Evolutionary conservation across 2,797 vertebrate genomes (phyloP).

Genomic region (Smutsia temminckii): DNA sequence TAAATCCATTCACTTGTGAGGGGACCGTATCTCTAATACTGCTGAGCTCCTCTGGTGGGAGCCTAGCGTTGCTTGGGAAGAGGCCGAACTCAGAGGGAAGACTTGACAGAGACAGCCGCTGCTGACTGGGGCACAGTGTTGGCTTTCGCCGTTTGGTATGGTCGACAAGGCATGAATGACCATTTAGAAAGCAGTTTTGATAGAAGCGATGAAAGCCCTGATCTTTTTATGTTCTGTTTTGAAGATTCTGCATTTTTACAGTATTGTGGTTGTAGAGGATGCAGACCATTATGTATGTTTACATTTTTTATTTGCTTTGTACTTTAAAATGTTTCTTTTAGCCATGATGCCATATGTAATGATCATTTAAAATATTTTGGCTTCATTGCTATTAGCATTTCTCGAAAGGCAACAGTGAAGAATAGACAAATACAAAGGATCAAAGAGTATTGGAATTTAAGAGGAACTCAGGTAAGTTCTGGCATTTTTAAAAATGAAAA

Average conservation of each 20-base stretch:
- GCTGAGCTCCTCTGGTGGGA: background rate
- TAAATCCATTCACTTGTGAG: background rate
- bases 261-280: background rate
- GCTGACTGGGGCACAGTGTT: background rate
- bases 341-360: background rate
- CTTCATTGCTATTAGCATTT: background rate
- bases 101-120: background rate
- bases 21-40: background rate
- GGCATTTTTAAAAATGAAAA: background rate
- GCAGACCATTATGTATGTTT: background rate
- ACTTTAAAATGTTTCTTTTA: background rate
- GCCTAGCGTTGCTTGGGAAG: background rate
- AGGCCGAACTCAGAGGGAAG: background rate
- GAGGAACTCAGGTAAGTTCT: background rate
- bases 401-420: background rate
- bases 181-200: background rate
- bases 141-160: background rate
- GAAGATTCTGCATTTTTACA: background rate
- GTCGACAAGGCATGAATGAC: background rate
- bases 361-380: background rate
- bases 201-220: background rate
- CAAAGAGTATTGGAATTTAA: background rate
- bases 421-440: background rate
- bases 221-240: background rate
- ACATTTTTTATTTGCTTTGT: background rate